Percentiles rank a stretch among this genome's conserved stretches.
phyloP scores from a whole-genome alignment of 2,797 vertebrate species.

The Taenioides sp. region DNA sequence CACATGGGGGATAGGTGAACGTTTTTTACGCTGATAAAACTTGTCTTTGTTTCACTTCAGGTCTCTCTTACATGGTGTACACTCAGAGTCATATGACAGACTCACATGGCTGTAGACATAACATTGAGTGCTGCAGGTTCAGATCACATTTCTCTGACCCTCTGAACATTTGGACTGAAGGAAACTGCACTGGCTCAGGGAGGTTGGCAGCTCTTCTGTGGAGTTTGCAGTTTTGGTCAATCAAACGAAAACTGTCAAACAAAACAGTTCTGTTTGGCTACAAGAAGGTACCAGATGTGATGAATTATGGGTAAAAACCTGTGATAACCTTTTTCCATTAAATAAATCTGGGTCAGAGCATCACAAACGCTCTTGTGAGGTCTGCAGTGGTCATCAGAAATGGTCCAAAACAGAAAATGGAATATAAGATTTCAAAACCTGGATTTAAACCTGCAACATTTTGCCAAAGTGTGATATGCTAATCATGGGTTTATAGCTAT shows the following conservation, averaged over 20 bases:
- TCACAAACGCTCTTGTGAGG: not conserved
- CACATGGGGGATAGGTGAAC: too few relatives aligned
- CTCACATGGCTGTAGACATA: not conserved
- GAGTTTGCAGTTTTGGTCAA: slow-evolving; percentile 4
- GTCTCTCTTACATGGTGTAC: not conserved
- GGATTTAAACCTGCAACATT: too few relatives aligned
- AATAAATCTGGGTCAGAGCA: not conserved
- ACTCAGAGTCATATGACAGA: not conserved
- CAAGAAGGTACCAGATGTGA: slow-evolving; percentile 2
- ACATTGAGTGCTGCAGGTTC: not conserved
- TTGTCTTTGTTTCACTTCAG: not conserved
- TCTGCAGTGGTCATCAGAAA: not conserved
- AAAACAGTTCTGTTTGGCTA: not conserved
- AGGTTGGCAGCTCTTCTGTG: not conserved
- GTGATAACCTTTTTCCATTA: not conserved
- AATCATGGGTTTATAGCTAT: too few relatives aligned
- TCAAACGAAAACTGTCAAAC: slow-evolving; percentile 9
- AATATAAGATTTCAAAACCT: not conserved
- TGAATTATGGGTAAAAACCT: not conserved
- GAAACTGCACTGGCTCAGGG: slow-evolving; percentile 3
- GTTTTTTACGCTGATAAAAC: not conserved
- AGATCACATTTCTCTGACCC: not conserved
- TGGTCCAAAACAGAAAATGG: not conserved
- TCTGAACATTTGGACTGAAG: not conserved
- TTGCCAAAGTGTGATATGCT: too few relatives aligned